Evolutionary conservation across 1,140 invertebrate genomes (phyloP).

Genomic region (Pollicipes pollicipes): DNA sequence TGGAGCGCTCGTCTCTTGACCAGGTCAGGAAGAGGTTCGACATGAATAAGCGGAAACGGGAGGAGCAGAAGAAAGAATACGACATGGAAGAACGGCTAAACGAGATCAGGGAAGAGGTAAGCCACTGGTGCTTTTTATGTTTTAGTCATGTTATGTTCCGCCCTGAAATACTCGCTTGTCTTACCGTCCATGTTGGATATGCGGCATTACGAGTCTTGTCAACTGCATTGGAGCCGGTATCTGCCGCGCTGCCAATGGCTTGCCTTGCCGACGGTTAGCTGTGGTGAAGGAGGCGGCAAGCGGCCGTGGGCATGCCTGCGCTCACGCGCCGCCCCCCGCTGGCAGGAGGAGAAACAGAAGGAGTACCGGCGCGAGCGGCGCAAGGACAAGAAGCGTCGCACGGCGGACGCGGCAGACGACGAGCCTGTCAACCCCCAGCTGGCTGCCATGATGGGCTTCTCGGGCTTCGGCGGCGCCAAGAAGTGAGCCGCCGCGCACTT

Average conservation of each 20-base stretch:
- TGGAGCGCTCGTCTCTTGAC: slow-evolving; percentile 85
- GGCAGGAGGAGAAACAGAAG: slow-evolving; percentile 75
- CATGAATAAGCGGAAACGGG: slow-evolving; percentile 78
- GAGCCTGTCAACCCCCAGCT: slow-evolving; percentile 49
- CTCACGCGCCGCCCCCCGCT: slow-evolving; percentile 11
- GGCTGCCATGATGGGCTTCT: slow-evolving; percentile 92
- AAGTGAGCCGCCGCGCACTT: too few species aligned
- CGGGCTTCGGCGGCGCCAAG: slow-evolving; percentile 82
- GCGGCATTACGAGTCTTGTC: neutral
- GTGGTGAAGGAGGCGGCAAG: neutral
- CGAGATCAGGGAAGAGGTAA: slow-evolving; percentile 82
- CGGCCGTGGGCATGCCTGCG: neutral
- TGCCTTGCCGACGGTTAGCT: too few species aligned
- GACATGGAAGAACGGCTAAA: slow-evolving; percentile 76
- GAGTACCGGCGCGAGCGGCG: slow-evolving; percentile 78
- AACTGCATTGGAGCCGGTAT: slow-evolving; percentile 6
- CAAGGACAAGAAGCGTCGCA: slow-evolving; percentile 75
- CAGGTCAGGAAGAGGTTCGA: slow-evolving; percentile 90
- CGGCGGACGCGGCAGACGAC: slow-evolving; percentile 48
- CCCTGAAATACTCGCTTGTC: neutral
- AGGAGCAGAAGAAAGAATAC: slow-evolving; percentile 92
- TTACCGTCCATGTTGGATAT: neutral
- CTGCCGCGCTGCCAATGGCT: slow-evolving; percentile 8
- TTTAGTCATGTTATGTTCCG: too few species aligned
- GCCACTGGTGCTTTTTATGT: too few species aligned